These are phyloP conservation scores for Adelognathus sp. DNA, from an alignment of 2,888 invertebrate species.

Conservation along the genomic window DNA sequence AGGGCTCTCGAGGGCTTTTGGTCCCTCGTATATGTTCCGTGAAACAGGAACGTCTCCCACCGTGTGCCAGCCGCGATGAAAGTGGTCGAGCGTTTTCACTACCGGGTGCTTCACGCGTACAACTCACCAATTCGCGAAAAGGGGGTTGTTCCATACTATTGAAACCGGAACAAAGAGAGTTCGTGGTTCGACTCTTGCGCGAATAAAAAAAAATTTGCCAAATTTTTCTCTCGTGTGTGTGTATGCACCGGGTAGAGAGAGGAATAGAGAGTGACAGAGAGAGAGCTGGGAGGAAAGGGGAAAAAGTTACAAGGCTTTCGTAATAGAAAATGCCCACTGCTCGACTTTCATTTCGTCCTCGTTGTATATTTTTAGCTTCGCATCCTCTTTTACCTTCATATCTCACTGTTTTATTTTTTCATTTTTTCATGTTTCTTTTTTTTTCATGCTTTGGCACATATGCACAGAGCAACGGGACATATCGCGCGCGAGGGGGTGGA, in stretches of 20 bases:
- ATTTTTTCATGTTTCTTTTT: constrained; percentile 38
- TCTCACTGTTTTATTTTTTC: too few species aligned
- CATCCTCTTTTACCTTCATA: too few species aligned
- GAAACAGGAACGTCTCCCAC: constrained; percentile 6
- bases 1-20: not conserved
- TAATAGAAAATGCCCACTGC: constrained; percentile 67
- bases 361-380: too few species aligned
- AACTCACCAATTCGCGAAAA: not conserved
- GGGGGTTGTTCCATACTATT: constrained; percentile 14
- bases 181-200: constrained; percentile 73
- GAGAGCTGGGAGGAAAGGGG: not conserved
- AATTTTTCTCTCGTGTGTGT: too few species aligned
- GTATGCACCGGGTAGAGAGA: too few species aligned
- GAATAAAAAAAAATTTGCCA: constrained; percentile 69
- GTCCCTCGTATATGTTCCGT: not conserved
- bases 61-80: constrained; percentile 10
- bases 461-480: constrained; percentile 53
- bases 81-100: constrained; percentile 20
- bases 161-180: constrained; percentile 74
- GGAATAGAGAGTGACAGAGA: too few species aligned
- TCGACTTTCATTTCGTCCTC: constrained; percentile 55
- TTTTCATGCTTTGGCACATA: constrained; percentile 45
- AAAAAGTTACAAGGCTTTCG: constrained; percentile 72
- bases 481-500: constrained; percentile 40
- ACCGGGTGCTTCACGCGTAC: constrained; percentile 35